Base-by-base conservation (phyloP, 2,888 invertebrate species). In the Zygogramma bicolorata region DNA sequence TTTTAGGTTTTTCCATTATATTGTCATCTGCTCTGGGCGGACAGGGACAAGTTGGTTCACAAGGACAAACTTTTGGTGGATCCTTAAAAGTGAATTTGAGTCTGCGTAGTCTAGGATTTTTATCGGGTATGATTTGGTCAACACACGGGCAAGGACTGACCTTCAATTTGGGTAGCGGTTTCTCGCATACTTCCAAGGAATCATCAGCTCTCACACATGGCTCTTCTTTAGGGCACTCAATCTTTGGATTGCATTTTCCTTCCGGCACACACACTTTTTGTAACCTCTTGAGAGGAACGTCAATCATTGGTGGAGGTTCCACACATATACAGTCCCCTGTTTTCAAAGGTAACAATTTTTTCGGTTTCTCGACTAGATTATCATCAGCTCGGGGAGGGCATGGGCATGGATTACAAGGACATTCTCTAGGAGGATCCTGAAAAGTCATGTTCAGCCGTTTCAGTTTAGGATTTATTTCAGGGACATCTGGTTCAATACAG, bases 371-470 rank as follows among this genome's bases (percentile, higher is more conserved):
- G 0, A 40, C 31, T 10, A 70, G n/a, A 22, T 22, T 70, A 65
- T 77, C 74, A 20, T 79, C 77, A 7, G 75, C 78, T 40, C 77
- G 65, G 1, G 71, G 67, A 6, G 49, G 53, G 13, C 68, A 72
- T 1, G 69, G 63, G 13, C 70, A 73, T 6, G 57, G 13, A 4
- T 66, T 58, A 6, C 20, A 29, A 6, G 73, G 76, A 25, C 76
- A 76, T 3, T 70, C 15, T 65, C 70, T 75, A 2, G 79, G 80
- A 18, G 79, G 79, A 68, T 81, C 80, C 13, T 71, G 68, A 31
- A 78, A 75, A 29, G 75, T 70, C 2, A 81, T 66, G 15, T 71
- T 22, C 7, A 80, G 60, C 20, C 79, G 65, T 18, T 71, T 65
- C 38, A 81, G 8, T 60, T 66, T 77, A 3, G 81, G 81, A 7